phyloP scores from a whole-genome alignment of 2,888 invertebrate species.

The Acleris literana region DNA sequence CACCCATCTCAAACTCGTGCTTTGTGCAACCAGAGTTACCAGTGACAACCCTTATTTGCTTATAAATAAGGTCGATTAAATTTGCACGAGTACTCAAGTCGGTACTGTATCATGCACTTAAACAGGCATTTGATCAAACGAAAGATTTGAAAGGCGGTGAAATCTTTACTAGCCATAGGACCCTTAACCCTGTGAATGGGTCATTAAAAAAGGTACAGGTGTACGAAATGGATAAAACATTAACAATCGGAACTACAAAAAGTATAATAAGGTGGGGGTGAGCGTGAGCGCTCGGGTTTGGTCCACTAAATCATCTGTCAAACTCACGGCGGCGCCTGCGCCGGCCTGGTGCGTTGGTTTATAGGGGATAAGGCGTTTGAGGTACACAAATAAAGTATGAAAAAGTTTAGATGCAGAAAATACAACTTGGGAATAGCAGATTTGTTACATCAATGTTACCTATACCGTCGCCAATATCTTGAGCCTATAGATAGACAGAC shows the following conservation, averaged over 20 bases:
- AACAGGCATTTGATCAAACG: not conserved
- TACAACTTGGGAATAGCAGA: too few relatives aligned
- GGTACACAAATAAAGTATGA: not conserved
- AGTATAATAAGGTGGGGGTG: slow-evolving; percentile 44
- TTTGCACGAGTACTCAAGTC: too few relatives aligned
- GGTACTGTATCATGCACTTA: not conserved
- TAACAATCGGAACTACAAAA: slow-evolving; percentile 39
- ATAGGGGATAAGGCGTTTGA: slow-evolving; percentile 39
- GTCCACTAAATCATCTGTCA: slow-evolving; percentile 67
- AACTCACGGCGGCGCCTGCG: slow-evolving; percentile 55
- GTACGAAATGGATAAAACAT: slow-evolving; percentile 7
- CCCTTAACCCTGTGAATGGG: not conserved
- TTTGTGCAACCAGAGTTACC: too few relatives aligned
- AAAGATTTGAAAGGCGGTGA: not conserved
- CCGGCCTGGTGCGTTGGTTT: slow-evolving; percentile 37
- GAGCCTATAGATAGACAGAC: too few relatives aligned
- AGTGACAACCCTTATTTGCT: too few relatives aligned
- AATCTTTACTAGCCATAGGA: not conserved
- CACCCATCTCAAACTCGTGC: too few relatives aligned
- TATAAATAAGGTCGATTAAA: too few relatives aligned
- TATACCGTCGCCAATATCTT: too few relatives aligned
- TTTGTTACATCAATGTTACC: too few relatives aligned
- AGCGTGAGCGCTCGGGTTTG: slow-evolving; percentile 44
- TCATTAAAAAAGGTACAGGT: slow-evolving; percentile 25
- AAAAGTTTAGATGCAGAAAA: not conserved